Evolutionary conservation across 2,797 vertebrate species (phyloP).

Genomic region (Falco peregrinus): DNA sequence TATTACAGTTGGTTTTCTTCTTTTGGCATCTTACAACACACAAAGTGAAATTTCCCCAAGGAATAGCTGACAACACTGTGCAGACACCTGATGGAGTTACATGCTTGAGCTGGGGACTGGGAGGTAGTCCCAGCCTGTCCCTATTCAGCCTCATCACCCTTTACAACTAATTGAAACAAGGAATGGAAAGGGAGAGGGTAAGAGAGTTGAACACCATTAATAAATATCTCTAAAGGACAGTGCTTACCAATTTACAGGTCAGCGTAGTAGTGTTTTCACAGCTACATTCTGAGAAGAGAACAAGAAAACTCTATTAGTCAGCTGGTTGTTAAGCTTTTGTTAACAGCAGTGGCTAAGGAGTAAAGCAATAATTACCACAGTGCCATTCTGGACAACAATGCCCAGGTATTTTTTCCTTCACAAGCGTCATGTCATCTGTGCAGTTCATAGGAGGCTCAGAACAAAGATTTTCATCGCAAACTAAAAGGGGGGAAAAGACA

Average conservation of each 20-base stretch:
- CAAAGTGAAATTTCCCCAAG: background rate
- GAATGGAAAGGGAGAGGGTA: background rate
- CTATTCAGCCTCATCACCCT: background rate
- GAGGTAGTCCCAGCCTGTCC: background rate
- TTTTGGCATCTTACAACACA: background rate
- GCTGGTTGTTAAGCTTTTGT: no score
- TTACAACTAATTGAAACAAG: background rate
- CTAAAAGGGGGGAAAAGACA: constrained; percentile 71
- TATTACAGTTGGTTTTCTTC: background rate
- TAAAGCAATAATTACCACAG: constrained; percentile 85
- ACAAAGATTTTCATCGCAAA: constrained; percentile 91
- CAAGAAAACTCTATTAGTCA: background rate
- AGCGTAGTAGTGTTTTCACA: constrained; percentile 84
- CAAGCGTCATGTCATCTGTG: constrained; percentile 83
- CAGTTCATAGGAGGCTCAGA: constrained; percentile 82
- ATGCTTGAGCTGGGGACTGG: background rate
- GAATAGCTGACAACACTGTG: background rate
- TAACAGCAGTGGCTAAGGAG: background rate
- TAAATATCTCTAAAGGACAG: background rate
- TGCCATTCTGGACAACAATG: constrained; percentile 89
- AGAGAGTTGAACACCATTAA: background rate
- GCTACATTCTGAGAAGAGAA: constrained; percentile 84
- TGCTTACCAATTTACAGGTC: constrained; percentile 89
- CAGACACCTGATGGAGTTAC: background rate
- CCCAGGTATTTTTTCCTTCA: constrained; percentile 81